Percentiles rank a stretch among this genome's conserved stretches.
These are phyloP conservation scores for Chelidonichthys spinosus DNA, from an alignment of 2,797 vertebrate species.

Conservation along the genomic window DNA sequence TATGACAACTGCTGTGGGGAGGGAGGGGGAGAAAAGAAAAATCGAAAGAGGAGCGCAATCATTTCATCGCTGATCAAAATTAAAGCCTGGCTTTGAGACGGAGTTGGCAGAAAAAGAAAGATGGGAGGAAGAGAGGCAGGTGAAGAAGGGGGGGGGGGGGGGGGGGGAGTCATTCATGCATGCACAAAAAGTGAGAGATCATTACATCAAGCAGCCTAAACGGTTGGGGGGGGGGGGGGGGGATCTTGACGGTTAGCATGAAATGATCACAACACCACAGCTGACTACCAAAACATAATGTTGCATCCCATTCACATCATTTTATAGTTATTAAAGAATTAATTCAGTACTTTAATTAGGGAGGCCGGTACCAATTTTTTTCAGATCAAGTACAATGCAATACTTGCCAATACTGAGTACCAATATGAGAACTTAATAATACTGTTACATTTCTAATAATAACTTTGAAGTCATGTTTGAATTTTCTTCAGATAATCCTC, in stretches of 20 bases:
- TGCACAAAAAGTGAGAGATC: slow-evolving; percentile 61
- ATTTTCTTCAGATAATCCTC: too few relatives aligned
- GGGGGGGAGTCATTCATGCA: slow-evolving; percentile 19
- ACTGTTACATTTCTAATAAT: too few relatives aligned
- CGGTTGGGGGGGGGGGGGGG: slow-evolving; percentile 19
- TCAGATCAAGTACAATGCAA: too few relatives aligned
- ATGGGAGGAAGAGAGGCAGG: slow-evolving; percentile 37
- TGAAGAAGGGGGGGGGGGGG: slow-evolving; percentile 1
- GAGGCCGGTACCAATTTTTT: too few relatives aligned
- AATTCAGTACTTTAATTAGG: neutral
- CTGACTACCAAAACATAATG: neutral
- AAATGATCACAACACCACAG: slow-evolving; percentile 11
- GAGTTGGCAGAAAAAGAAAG: slow-evolving; percentile 63
- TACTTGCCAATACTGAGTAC: too few relatives aligned
- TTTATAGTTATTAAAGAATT: neutral
- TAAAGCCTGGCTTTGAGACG: slow-evolving; percentile 79
- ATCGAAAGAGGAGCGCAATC: slow-evolving; percentile 79
- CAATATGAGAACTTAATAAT: too few relatives aligned
- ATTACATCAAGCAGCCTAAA: slow-evolving; percentile 54
- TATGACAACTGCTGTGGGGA: slow-evolving; percentile 86
- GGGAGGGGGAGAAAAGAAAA: slow-evolving; percentile 64
- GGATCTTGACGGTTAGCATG: slow-evolving; percentile 8
- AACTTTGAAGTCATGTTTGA: too few relatives aligned
- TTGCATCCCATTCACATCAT: neutral
- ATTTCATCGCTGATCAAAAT: slow-evolving; percentile 88